Evolutionary conservation across 2,113 vertebrate species (phyloP), one percentile per base, ranked within the genome.

Genomic region (Dolichallabes microphthalmus): DNA sequence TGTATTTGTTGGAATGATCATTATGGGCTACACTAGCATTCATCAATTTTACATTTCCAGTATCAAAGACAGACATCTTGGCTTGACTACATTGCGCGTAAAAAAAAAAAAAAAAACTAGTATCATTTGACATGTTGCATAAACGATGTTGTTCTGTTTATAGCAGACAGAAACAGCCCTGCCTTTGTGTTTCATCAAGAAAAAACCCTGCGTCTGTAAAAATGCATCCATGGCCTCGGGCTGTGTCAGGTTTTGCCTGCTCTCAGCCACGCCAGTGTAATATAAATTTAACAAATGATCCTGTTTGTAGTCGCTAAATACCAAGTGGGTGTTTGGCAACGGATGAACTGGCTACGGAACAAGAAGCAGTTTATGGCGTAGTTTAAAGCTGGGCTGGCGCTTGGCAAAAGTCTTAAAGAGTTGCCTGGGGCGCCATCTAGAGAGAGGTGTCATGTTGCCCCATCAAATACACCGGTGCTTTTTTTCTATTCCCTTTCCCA

Each of bases 281-380:
- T 20, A n/a, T 35, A 64, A 52, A 81, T 81, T 63, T 64, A 81
- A 82, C 52, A 73, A 83, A 58, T 14, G 20, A 58, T 73, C 63
- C 25, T 14, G 64, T 64, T 81, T 81, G 60, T 52, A 45, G 35
- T n/a, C 58, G 45, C 35, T 50, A 52, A 68, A 68, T 66, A 66
- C 30, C 30, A 68, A 30, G 45, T 53, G 60, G 39, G 61, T 66
- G 45, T 64, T 82, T 35, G 68, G 27, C 63, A 80, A 60, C 15
- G 50, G 39, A 39, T 2, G 2, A 32, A 68, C 61, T 68, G 80
- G 66, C 30, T 58, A n/a, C 12, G 20, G 53, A 8, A 73, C 19
- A 73, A 74, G 9, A 50, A 61, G 0, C 14, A 53, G 30, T 82
- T 27, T 64, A 6, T 8, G 1, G 22, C 3, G 63, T 68, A 66